Percentiles rank a stretch among this genome's conserved stretches.
Conservation (phyloP, 2,888 invertebrate species). For the Ischnura elegans region DNA sequence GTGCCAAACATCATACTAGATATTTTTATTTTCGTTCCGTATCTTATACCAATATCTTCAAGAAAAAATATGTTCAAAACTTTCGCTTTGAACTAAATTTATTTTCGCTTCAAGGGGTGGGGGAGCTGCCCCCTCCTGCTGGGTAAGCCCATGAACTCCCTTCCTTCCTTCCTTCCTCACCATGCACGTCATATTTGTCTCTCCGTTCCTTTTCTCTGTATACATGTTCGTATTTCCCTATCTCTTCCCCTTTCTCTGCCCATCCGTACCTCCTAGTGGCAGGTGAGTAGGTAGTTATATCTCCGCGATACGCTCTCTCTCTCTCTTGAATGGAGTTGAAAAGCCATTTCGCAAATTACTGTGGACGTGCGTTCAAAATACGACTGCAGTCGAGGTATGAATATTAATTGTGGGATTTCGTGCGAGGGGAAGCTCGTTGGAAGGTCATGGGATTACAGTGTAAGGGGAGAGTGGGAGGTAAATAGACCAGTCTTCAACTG, state of each 20-base stretch:
- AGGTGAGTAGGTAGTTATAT: constrained; percentile 8
- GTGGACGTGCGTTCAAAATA: constrained; percentile 37
- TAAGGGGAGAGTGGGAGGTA: neutral
- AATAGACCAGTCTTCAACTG: neutral
- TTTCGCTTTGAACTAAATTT: too few relatives aligned
- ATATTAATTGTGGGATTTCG: constrained; percentile 25
- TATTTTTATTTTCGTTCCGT: too few relatives aligned
- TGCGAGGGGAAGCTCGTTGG: neutral
- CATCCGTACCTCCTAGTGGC: constrained; percentile 54
- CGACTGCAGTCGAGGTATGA: constrained; percentile 22
- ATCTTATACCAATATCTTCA: too few relatives aligned
- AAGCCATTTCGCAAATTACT: constrained; percentile 44
- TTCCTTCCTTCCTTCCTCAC: too few relatives aligned
- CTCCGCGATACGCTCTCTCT: neutral
- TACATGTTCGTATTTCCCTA: neutral
- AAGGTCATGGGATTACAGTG: neutral
- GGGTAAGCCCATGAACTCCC: too few relatives aligned
- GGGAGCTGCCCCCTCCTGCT: too few relatives aligned
- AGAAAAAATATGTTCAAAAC: too few relatives aligned
- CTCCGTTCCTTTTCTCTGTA: too few relatives aligned
- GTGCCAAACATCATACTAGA: too few relatives aligned
- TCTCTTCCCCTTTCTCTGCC: neutral
- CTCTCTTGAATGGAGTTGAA: constrained; percentile 24
- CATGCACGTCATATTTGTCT: too few relatives aligned
- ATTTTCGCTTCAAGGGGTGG: too few relatives aligned